phyloP scores from a whole-genome alignment of 2,888 invertebrate species.

The Eupithecia subfuscata region DNA sequence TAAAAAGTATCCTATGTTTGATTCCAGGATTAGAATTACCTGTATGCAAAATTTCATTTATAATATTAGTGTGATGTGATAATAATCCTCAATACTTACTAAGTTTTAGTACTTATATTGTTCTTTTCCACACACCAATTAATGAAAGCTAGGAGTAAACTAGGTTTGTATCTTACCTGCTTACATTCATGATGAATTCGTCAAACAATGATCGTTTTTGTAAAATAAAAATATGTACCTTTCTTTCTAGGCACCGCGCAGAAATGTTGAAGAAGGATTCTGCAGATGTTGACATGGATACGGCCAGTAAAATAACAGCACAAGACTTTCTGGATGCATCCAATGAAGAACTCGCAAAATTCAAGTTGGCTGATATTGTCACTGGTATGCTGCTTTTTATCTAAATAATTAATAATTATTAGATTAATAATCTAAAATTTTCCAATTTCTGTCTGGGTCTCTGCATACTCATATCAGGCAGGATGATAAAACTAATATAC shows the following conservation, averaged over 20 bases:
- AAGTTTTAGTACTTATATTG: background rate
- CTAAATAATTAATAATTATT: background rate
- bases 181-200: too few species aligned
- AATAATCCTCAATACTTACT: background rate
- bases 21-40: too few species aligned
- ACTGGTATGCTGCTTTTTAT: constrained; percentile 81
- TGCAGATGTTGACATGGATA: constrained; percentile 85
- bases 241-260: constrained; percentile 76
- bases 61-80: too few species aligned
- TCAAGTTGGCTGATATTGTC: constrained; percentile 85
- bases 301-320: constrained; percentile 88
- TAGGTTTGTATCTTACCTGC: too few species aligned
- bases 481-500: too few species aligned
- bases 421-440: background rate
- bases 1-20: too few species aligned
- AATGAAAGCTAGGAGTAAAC: too few species aligned
- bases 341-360: constrained; percentile 88
- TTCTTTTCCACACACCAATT: background rate
- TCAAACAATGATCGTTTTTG: too few species aligned
- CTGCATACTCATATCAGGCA: background rate
- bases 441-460: background rate
- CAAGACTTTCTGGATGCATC: constrained; percentile 93
- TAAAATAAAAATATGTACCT: background rate
- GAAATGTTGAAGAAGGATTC: constrained; percentile 85
- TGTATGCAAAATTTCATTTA: too few species aligned